phyloP scores from a whole-genome alignment of 30 jellyfish, hydroid and myxozoan species.

The Aurelia sp. region DNA sequence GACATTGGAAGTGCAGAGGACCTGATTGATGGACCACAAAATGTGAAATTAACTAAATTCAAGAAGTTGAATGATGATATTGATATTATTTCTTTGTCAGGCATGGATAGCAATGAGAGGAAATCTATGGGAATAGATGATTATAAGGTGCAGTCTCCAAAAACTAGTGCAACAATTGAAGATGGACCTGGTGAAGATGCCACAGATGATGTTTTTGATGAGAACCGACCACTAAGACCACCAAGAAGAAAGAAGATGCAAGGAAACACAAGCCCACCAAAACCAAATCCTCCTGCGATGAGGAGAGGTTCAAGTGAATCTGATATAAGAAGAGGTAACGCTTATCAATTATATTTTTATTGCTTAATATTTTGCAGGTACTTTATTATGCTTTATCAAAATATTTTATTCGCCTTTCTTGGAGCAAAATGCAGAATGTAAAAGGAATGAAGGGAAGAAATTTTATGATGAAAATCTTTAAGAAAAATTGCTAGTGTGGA shows the following conservation, averaged over 20 bases:
- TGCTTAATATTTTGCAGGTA: too few species aligned
- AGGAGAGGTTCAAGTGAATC: conserved; percentile 60
- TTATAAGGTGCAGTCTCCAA: too few species aligned
- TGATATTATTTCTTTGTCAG: conserved; percentile 68
- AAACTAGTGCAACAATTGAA: not conserved
- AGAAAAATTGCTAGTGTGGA: too few species aligned
- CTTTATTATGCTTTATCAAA: too few species aligned
- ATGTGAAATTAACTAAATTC: not conserved
- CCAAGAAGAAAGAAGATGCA: conserved; percentile 53
- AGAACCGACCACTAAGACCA: conserved; percentile 40
- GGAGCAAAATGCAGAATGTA: too few species aligned
- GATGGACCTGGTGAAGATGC: not conserved
- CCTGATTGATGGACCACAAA: conserved; percentile 21
- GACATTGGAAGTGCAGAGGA: conserved; percentile 58
- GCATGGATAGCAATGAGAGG: conserved; percentile 25
- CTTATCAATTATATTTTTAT: too few species aligned
- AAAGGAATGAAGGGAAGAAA: too few species aligned
- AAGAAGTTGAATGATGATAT: conserved; percentile 25
- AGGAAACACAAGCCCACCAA: not conserved
- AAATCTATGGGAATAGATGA: too few species aligned
- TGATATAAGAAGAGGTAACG: not conserved
- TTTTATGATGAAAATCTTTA: too few species aligned
- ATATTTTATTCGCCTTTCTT: too few species aligned
- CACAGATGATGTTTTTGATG: conserved; percentile 24
- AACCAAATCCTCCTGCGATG: not conserved